phyloP scores from a whole-genome alignment of 1,140 invertebrate genomes.

The Drosophila equinoxialis region DNA sequence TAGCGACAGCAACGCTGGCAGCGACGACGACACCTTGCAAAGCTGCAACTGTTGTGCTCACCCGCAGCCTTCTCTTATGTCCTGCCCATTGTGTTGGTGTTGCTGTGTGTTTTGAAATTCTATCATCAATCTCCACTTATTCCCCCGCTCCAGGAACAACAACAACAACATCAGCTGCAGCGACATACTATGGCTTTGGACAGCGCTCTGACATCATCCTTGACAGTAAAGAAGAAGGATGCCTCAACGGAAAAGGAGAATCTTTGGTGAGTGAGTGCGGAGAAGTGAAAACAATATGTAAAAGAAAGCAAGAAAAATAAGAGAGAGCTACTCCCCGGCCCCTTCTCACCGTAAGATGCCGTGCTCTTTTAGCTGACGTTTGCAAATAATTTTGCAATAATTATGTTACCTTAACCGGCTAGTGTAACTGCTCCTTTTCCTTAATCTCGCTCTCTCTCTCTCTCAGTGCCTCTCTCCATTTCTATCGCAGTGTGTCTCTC shows the following conservation, averaged over 20 bases:
- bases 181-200: slow-evolving; percentile 71
- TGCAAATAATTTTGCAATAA: slow-evolving; percentile 44
- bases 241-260: slow-evolving; percentile 76
- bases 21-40: slow-evolving; percentile 55
- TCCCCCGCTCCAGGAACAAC: slow-evolving; percentile 17
- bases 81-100: not conserved
- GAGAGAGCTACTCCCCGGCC: not conserved
- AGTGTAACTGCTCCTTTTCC: slow-evolving; percentile 14
- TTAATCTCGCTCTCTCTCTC: not conserved
- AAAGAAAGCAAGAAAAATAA: slow-evolving; percentile 4
- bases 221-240: slow-evolving; percentile 78
- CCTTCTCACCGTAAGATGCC: slow-evolving; percentile 11
- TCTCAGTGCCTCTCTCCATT: not conserved
- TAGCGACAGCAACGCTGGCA: not conserved
- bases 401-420: slow-evolving; percentile 27
- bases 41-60: slow-evolving; percentile 19
- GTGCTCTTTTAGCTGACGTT: slow-evolving; percentile 74
- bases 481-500: not conserved
- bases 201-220: slow-evolving; percentile 82
- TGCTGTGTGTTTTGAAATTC: slow-evolving; percentile 1
- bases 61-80: slow-evolving; percentile 4
- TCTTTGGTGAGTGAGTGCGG: slow-evolving; percentile 66
- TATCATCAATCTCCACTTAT: not conserved
- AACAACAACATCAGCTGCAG: slow-evolving; percentile 19
- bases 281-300: not conserved